Percentiles rank a stretch among this genome's conserved stretches.
These are phyloP conservation scores for Creontiades dilutus DNA, from an alignment of 2,888 invertebrate genomes.

Conservation along the genomic window DNA sequence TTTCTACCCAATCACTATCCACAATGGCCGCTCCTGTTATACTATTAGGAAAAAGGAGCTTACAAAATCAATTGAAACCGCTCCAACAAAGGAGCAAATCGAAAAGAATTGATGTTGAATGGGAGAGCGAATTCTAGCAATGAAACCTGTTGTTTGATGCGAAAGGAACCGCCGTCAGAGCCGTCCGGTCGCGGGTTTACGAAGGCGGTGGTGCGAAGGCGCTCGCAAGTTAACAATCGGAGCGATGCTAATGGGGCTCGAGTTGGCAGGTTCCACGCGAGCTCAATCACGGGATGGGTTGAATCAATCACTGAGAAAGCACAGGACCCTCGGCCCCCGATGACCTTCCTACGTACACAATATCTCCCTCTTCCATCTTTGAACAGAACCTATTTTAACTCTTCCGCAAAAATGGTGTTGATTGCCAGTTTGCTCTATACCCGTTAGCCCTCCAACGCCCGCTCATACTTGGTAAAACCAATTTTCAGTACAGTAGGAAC, in stretches of 20 bases:
- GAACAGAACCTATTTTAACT: too few species aligned
- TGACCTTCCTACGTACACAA: neutral
- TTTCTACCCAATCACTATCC: too few species aligned
- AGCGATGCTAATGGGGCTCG: slow-evolving; percentile 36
- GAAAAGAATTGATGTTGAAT: neutral
- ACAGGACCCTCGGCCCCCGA: neutral
- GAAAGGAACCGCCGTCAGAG: neutral
- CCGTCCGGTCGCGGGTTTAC: neutral
- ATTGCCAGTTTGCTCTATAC: too few species aligned
- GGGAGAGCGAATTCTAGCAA: neutral
- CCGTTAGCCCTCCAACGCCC: too few species aligned
- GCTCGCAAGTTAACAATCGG: slow-evolving; percentile 45
- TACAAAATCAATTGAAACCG: neutral
- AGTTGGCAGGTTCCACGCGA: slow-evolving; percentile 44
- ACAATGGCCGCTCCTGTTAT: too few species aligned
- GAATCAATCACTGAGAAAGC: slow-evolving; percentile 50
- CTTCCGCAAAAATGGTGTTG: too few species aligned
- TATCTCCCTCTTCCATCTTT: neutral
- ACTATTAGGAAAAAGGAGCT: too few species aligned
- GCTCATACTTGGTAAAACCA: too few species aligned
- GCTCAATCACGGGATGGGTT: slow-evolving; percentile 28
- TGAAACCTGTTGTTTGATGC: slow-evolving; percentile 20
- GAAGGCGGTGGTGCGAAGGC: neutral
- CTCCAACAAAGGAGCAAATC: neutral
- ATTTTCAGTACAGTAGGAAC: too few species aligned